phyloP scores from a whole-genome alignment of 2,113 vertebrate genomes.

The Rhinoptilus africanus region DNA sequence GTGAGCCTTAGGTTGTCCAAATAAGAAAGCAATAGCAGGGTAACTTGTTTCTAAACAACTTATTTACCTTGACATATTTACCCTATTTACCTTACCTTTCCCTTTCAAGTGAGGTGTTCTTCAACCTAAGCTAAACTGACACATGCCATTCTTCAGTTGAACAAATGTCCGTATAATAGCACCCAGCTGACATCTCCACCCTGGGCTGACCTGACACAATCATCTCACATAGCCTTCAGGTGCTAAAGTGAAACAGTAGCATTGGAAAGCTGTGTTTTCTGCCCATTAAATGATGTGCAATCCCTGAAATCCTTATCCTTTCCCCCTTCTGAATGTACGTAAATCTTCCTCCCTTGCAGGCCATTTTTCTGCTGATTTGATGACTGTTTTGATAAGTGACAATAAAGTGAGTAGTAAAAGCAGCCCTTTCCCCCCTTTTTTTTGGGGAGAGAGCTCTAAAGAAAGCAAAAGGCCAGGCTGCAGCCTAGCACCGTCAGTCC shows the following conservation, averaged over 20 bases:
- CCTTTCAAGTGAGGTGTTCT: neutral
- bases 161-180: neutral
- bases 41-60: neutral
- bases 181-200: neutral
- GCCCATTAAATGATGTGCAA: accelerated
- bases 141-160: neutral
- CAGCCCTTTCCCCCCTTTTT: neutral
- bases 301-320: neutral
- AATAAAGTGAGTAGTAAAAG: neutral
- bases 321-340: neutral
- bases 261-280: neutral
- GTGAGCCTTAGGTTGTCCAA: neutral
- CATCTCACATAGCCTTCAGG: neutral
- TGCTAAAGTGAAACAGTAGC: neutral
- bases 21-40: neutral
- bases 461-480: neutral
- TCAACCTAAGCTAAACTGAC: neutral
- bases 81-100: neutral
- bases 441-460: neutral
- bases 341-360: neutral
- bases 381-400: neutral
- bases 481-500: neutral
- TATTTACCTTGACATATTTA: neutral
- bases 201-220: neutral
- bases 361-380: neutral